Evolutionary conservation across 2,113 vertebrate species (phyloP), one percentile per base, ranked within the genome.

Genomic region (Noctilio leporinus): DNA sequence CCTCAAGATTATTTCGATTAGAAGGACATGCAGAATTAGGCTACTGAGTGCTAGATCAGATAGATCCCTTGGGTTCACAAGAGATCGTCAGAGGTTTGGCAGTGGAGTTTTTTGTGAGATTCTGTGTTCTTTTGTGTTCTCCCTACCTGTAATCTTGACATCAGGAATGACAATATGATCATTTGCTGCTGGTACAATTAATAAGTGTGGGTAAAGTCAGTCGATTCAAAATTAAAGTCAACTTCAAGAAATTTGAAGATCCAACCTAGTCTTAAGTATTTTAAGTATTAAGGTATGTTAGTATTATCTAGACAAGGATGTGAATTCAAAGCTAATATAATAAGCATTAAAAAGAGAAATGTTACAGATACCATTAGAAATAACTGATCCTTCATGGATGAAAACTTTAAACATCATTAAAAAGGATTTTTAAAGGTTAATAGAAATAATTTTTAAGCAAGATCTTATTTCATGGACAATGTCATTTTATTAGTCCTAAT

Each of bases 1-100:
- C 22, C 86, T 95, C 73, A 92, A 80, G 89, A 94, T 91, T 67
- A 19, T 91, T 62, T 96, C 22, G n/a, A 28, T 95, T 92, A 87
- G 82, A 94, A 70, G 73, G 35, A 65, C 89, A 81, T 43, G 65
- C 53, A 96, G 62, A 95, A 53, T 84, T 89, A 70, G 15, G 12
- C n/a, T 95, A 17, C 40, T 70, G 7, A 57, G 11, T 38, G 45
- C 70, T 95, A 38, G 43, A 69, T 53, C 47, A 81, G 43, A 72
- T 87, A 81, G 43, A 72, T 87, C 9, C n/a, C 86, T 38, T 57
- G 43, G 43, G 85, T 62, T 85, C 5, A 86, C 17, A 57, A 93
- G 35, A 81, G 33, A 59, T n/a, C 43, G 4, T 49, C 45, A 12
- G 10, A 93, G 15, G 10, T 65, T 91, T 92, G 78, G 26, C 10